Base-by-base conservation (phyloP, 2,797 vertebrate species). In the Hydrophis major region DNA sequence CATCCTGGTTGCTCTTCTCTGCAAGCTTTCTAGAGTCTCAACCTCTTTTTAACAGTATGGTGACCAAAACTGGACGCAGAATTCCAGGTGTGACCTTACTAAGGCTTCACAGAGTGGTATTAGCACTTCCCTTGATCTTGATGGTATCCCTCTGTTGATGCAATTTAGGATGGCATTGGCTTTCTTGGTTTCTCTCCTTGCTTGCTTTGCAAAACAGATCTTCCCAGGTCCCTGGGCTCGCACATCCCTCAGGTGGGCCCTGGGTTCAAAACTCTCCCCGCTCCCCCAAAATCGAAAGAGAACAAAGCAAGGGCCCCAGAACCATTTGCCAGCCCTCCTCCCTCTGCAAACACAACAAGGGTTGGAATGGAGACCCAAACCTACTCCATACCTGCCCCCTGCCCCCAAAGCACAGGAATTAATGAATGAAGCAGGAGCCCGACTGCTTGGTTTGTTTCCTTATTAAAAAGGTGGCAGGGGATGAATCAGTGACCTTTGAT, bases 391-490 rank as follows among this genome's bases (percentile, higher is more conserved):
- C 60, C 61, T n/a, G 27, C 53, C 53, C 53, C 11, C 10, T 55
- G 53, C 50, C 50, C 50, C 50, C 50, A 55, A 55, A 55, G 53
- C 27, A 18, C n/a, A 4, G 12, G 55, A 87, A 93, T 88, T 93
- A 94, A 94, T 94, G 89, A 95, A 94, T 83, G 32, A 93, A 88
- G 87, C 59, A 6, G 63, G 89, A 86, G 63, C 83, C 89, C 74
- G 93, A 95, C 89, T 55, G 88, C 88, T 60, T 42, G 5, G 11
- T 53, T 93, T 93, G 93, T 94, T 93, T 93, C 92, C 93, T 94
- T 89, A 93, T 95, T 95, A 93, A 89, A 93, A 92, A 57, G 42
- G 86, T 32, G 42, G 69, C 3, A 55, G 59, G 18, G 27, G 60
- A 25, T 28, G 32, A 18, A 25, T 56, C 56, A 61, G 27, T 90